Evolutionary conservation across 2,113 vertebrate genomes (phyloP).

Genomic region (Elanus axillaris): DNA sequence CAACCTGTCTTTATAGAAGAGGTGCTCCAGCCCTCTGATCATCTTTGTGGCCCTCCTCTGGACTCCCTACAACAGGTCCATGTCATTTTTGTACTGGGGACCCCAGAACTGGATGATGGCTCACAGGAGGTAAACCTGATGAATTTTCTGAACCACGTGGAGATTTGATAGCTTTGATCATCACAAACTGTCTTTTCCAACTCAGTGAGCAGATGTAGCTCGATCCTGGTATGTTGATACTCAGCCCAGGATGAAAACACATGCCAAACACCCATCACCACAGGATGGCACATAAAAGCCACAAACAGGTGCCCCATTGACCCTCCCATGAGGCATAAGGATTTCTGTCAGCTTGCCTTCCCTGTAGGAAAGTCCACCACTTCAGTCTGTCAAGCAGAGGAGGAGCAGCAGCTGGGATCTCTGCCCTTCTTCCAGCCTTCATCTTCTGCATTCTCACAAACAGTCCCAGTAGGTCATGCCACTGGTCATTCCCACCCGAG

Average conservation of each 20-base stretch:
- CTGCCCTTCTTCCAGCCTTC: background rate
- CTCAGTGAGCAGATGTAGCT: background rate
- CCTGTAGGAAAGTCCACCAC: background rate
- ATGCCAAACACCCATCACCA: background rate
- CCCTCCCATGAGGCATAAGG: background rate
- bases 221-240: background rate
- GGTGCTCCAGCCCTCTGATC: background rate
- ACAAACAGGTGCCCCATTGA: background rate
- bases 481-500: background rate
- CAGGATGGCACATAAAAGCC: background rate
- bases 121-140: background rate
- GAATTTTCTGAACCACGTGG: background rate
- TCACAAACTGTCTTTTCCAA: background rate
- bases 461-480: background rate
- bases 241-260: background rate
- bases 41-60: background rate
- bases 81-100: background rate
- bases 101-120: background rate
- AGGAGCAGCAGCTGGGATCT: background rate
- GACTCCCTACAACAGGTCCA: background rate
- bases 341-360: background rate
- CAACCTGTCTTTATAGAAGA: background rate
- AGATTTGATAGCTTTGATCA: background rate
- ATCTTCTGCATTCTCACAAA: background rate
- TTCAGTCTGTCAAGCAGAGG: background rate